Evolutionary conservation across 2,113 vertebrate genomes (phyloP), one percentile per base, ranked within the genome.

Genomic region (Pogona vitticeps): DNA sequence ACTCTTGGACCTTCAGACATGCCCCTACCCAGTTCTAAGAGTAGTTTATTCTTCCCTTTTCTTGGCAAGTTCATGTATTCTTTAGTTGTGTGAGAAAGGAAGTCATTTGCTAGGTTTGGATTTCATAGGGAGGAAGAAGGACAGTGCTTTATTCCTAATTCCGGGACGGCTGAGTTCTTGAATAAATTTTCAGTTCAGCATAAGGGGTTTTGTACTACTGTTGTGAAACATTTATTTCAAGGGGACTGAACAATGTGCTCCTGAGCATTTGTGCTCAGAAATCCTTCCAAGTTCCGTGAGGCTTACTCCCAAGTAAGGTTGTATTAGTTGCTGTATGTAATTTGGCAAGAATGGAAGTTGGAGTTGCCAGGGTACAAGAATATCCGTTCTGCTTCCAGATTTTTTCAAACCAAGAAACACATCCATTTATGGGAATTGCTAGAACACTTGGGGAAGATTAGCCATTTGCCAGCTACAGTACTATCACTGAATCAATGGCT

Each of bases 61-160:
- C 36, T 70, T 85, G 87, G 72, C 80, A 82, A 71, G 58, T 78
- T 79, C 67, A 3, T 78, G 3, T 0, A 68, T 2, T 9, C 36
- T 83, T 89, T 88, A 88, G 52, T 52, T 88, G 46, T 61, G 61
- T 67, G 72, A 83, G 33, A 85, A 86, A 93, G 80, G 9, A 68
- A 84, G 84, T 80, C 31, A 89, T 85, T 28, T 79, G 80, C 6
- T 36, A 3, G 14, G 36, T 83, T 68, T 68, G 21, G 12, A 40
- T 86, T 92, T 91, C 89, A 77, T 76, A 93, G 26, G 36, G 38
- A 80, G 36, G 85, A 72, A 72, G 58, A 72, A 61, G 18, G 40
- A 58, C 15, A 40, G 56, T 72, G 42, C 33, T 38, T 72, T 59
- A 40, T 80, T 86, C 58, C 56, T 80, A 80, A 79, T 61, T 86